Evolutionary conservation across 2,888 invertebrate genomes (phyloP).

Genomic region (Heterodera filipjevi): DNA sequence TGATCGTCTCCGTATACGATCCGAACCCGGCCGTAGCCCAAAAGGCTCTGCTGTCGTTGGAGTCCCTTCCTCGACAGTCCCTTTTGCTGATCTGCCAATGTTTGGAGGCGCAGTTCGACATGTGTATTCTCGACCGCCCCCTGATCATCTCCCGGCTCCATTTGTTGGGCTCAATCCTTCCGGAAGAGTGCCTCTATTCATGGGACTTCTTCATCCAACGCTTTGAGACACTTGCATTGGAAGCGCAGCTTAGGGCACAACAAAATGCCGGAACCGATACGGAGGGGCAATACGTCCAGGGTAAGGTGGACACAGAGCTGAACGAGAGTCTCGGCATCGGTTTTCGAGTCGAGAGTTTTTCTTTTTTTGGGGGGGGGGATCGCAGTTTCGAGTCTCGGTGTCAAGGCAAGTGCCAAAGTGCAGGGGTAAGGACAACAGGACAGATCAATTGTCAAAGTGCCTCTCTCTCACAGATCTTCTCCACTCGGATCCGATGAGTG

Average conservation of each 20-base stretch:
- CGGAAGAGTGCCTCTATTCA: constrained; percentile 81
- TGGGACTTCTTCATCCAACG: constrained; percentile 98
- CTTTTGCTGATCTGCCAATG: constrained; percentile 71
- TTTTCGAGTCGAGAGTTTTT: too few relatives aligned
- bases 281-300: constrained; percentile 68
- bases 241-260: constrained; percentile 81
- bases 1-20: constrained; percentile 94
- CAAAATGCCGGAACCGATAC: constrained; percentile 67
- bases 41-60: constrained; percentile 65
- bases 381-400: too few relatives aligned
- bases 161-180: constrained; percentile 88
- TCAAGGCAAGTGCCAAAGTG: too few relatives aligned
- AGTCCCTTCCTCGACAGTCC: constrained; percentile 55
- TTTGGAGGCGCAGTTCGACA: constrained; percentile 95
- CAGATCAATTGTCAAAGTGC: too few relatives aligned
- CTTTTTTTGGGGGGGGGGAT: too few relatives aligned
- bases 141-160: constrained; percentile 93
- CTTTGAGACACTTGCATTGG: constrained; percentile 91
- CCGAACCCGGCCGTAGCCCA: constrained; percentile 92
- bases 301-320: constrained; percentile 26
- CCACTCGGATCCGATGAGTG: constrained; percentile 84
- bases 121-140: constrained; percentile 91
- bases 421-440: too few relatives aligned
- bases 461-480: constrained; percentile 75
- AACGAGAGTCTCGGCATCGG: too few relatives aligned